These are phyloP conservation scores for Apoda limacodes DNA, from an alignment of 2,888 invertebrate genomes.

Conservation along the genomic window DNA sequence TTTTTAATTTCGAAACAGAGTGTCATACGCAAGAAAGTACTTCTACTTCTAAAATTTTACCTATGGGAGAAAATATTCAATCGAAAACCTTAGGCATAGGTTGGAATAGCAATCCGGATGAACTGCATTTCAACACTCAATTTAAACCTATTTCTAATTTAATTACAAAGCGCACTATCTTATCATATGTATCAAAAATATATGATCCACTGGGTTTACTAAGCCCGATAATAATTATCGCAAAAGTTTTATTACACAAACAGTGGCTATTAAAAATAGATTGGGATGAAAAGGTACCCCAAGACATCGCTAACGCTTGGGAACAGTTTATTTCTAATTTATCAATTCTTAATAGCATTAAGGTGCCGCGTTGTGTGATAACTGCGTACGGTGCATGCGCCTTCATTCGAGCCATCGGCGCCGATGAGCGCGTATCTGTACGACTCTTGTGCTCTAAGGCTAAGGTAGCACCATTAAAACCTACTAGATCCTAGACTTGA, in stretches of 20 bases:
- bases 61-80: slow-evolving; percentile 3
- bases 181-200: neutral
- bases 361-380: slow-evolving; percentile 5
- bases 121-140: neutral
- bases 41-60: slow-evolving; percentile 1
- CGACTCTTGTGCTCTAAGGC: slow-evolving; percentile 22
- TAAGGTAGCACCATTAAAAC: slow-evolving; percentile 21
- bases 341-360: neutral
- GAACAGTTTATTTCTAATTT: slow-evolving; percentile 1
- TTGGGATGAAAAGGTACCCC: slow-evolving; percentile 9
- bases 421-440: slow-evolving; percentile 7
- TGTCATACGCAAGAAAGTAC: neutral
- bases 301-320: slow-evolving; percentile 5
- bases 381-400: slow-evolving; percentile 2
- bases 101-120: slow-evolving; percentile 4
- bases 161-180: slow-evolving; percentile 2
- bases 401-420: slow-evolving; percentile 15
- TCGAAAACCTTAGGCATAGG: slow-evolving; percentile 5
- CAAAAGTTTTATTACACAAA: slow-evolving; percentile 3
- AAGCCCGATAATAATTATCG: slow-evolving; percentile 3
- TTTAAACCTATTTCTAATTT: slow-evolving; percentile 5
- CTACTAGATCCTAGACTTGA: slow-evolving; percentile 21
- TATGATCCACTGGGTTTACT: slow-evolving; percentile 1
- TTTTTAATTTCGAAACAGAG: slow-evolving; percentile 5
- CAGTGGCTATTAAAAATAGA: slow-evolving; percentile 9